phyloP scores from a whole-genome alignment of 2,888 invertebrate species.

The Microctonus aethiopoides region DNA sequence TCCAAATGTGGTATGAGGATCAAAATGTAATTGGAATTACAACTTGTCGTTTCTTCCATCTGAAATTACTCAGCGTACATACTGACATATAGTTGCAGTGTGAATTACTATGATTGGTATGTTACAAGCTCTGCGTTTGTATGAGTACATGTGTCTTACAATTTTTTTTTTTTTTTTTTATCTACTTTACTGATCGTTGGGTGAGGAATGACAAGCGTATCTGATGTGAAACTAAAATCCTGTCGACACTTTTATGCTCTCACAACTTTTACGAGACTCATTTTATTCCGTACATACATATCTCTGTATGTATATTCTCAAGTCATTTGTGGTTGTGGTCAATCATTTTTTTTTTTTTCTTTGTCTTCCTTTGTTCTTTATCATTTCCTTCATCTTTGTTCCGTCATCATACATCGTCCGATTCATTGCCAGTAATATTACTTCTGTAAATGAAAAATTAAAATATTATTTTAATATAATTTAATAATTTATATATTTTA shows the following conservation, averaged over 20 bases:
- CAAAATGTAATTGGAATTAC: not conserved
- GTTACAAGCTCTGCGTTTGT: not conserved
- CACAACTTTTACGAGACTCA: conserved; percentile 34
- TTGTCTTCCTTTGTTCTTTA: not conserved
- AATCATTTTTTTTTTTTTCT: not conserved
- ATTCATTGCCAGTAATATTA: not conserved
- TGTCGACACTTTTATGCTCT: conserved; percentile 17
- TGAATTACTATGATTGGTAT: not conserved
- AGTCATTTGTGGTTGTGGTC: conserved; percentile 44
- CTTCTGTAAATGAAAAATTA: not conserved
- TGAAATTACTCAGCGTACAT: not conserved
- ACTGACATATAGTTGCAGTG: not conserved
- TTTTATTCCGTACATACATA: too few relatives aligned
- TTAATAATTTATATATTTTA: too few relatives aligned
- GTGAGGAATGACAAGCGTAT: conserved; percentile 12
- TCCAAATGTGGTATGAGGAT: conserved; percentile 7
- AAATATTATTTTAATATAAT: too few relatives aligned
- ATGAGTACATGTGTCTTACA: not conserved
- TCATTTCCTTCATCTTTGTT: not conserved
- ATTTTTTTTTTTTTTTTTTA: not conserved
- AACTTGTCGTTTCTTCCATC: not conserved
- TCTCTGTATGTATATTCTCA: too few relatives aligned
- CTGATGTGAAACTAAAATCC: conserved; percentile 26
- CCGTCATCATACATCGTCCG: conserved; percentile 4
- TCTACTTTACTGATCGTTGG: not conserved